phyloP scores from a whole-genome alignment of 2,888 invertebrate species.

The Polymixis flavicincta region DNA sequence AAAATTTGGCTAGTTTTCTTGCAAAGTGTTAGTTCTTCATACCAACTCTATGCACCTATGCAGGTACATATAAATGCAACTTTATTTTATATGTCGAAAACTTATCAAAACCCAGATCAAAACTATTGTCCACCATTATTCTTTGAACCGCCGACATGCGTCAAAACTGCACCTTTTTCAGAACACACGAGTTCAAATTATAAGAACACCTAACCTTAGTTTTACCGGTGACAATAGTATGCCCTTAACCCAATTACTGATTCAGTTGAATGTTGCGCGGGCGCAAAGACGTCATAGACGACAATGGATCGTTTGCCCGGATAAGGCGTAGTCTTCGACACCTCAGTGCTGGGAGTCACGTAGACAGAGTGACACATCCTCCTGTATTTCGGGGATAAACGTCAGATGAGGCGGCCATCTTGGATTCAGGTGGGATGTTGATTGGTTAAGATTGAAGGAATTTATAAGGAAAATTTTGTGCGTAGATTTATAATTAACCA shows the following conservation, averaged over 20 bases:
- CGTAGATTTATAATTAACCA: conserved; percentile 42
- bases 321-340: conserved; percentile 51
- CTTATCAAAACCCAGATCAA: conserved; percentile 34
- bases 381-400: conserved; percentile 33
- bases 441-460: conserved; percentile 21
- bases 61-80: background rate
- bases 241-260: conserved; percentile 67
- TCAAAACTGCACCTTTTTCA: conserved; percentile 50
- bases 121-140: conserved; percentile 45
- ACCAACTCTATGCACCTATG: background rate
- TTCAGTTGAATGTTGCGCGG: conserved; percentile 37
- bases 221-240: conserved; percentile 35
- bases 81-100: background rate
- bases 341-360: conserved; percentile 63
- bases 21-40: background rate
- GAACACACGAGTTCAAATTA: conserved; percentile 42
- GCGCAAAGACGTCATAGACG: conserved; percentile 62
- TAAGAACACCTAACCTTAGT: conserved; percentile 46
- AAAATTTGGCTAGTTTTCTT: background rate
- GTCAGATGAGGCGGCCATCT: conserved; percentile 37
- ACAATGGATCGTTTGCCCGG: conserved; percentile 69
- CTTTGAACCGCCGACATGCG: conserved; percentile 36
- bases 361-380: conserved; percentile 61
- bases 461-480: conserved; percentile 41
- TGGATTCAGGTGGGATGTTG: conserved; percentile 29